phyloP scores from a whole-genome alignment of 2,888 invertebrate genomes.

The Spicauda simplicius region DNA sequence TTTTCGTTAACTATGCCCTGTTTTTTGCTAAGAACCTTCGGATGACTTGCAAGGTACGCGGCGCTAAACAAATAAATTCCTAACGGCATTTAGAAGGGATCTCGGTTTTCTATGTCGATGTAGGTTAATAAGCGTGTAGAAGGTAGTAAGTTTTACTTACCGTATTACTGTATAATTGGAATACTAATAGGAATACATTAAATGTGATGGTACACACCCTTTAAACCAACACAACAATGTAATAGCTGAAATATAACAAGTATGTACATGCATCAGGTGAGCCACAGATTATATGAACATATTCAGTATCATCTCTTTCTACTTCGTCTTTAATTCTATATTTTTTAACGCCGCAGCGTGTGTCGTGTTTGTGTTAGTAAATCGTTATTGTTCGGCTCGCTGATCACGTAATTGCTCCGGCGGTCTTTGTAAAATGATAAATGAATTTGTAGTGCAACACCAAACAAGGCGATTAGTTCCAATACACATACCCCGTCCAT shows the following conservation, averaged over 20 bases:
- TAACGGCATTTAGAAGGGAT: conserved; percentile 12
- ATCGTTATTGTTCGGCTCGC: conserved; percentile 13
- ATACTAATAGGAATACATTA: too few relatives aligned
- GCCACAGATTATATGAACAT: too few relatives aligned
- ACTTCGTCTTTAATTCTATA: not conserved
- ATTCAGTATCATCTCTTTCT: too few relatives aligned
- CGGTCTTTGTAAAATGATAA: conserved; percentile 14
- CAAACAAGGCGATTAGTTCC: conserved; percentile 25
- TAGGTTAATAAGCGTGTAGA: too few relatives aligned
- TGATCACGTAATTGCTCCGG: conserved; percentile 17
- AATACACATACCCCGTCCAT: not conserved
- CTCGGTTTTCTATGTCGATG: not conserved
- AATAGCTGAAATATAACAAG: too few relatives aligned
- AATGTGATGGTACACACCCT: too few relatives aligned
- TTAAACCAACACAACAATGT: too few relatives aligned
- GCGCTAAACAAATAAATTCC: conserved; percentile 5
- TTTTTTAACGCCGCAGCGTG: not conserved
- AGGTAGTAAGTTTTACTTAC: too few relatives aligned
- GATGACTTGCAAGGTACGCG: not conserved
- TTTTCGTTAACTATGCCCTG: not conserved
- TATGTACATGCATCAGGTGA: too few relatives aligned
- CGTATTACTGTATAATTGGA: too few relatives aligned
- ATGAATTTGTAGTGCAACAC: conserved; percentile 5
- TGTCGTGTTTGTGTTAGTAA: conserved; percentile 10
- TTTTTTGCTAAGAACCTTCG: not conserved